Evolutionary conservation across 2,113 vertebrate species (phyloP).

Genomic region (Antechinus stuartii): DNA sequence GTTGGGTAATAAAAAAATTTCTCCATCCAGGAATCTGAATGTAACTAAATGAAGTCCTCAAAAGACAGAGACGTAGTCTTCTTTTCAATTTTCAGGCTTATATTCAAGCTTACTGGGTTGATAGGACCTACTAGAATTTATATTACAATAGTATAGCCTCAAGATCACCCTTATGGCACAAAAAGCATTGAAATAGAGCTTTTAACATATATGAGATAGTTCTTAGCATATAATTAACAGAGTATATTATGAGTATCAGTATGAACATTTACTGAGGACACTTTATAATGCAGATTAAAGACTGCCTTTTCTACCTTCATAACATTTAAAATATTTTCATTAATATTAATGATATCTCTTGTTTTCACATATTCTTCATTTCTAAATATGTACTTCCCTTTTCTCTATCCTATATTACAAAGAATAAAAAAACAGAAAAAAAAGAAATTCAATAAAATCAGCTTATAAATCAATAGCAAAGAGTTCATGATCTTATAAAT

Average conservation of each 20-base stretch:
- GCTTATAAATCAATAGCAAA: background rate
- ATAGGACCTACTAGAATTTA: background rate
- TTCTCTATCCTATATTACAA: background rate
- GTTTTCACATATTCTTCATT: background rate
- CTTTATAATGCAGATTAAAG: background rate
- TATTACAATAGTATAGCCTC: background rate
- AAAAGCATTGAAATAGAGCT: background rate
- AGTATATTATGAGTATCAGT: background rate
- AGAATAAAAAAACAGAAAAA: background rate
- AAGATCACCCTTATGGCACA: background rate
- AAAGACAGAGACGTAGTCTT: background rate
- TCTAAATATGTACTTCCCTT: background rate
- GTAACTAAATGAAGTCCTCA: background rate
- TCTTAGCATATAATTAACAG: background rate
- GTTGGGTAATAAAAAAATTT: background rate
- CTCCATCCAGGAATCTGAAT: background rate
- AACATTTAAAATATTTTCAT: background rate
- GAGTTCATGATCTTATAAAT: background rate
- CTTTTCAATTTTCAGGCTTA: background rate
- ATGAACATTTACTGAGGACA: background rate
- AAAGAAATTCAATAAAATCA: background rate
- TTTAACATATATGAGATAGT: background rate
- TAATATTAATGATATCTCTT: background rate
- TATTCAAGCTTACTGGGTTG: background rate
- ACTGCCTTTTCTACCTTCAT: background rate